A percentile compares a stretch with the other conserved stretches of the same genome.
Evolutionary conservation across 2,888 invertebrate species (phyloP).

Genomic region (Zeuzera pyrina): DNA sequence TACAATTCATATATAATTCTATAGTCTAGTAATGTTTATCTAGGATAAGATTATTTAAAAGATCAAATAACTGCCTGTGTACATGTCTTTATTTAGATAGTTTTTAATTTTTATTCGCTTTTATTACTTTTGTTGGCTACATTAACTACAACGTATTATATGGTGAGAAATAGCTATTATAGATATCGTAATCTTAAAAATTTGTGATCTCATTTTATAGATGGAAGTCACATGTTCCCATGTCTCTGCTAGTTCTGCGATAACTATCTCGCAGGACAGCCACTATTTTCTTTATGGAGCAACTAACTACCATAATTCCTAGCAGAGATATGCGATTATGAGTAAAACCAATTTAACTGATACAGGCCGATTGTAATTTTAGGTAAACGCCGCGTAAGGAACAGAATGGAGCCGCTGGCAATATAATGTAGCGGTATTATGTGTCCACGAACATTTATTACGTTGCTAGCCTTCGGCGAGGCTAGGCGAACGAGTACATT

Average conservation of each 20-base stretch:
- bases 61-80: too few species aligned
- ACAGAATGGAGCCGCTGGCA: constrained; percentile 20
- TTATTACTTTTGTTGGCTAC: too few species aligned
- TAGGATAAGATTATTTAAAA: too few species aligned
- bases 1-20: too few species aligned
- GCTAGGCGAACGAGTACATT: constrained; percentile 15
- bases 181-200: too few species aligned
- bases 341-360: constrained; percentile 45
- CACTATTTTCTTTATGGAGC: constrained; percentile 52
- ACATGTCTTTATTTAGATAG: too few species aligned
- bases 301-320: constrained; percentile 40
- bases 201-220: too few species aligned
- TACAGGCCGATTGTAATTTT: constrained; percentile 33
- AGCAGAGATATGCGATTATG: constrained; percentile 44
- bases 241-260: constrained; percentile 53
- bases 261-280: constrained; percentile 44
- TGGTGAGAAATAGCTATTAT: too few species aligned
- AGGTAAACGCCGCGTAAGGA: constrained; percentile 19
- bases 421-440: constrained; percentile 15
- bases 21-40: too few species aligned
- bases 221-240: constrained; percentile 31
- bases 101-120: too few species aligned
- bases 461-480: constrained; percentile 34
- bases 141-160: too few species aligned
- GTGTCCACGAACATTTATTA: constrained; percentile 34